phyloP scores from a whole-genome alignment of 2,113 vertebrate species.

The Eubucco bourcierii region DNA sequence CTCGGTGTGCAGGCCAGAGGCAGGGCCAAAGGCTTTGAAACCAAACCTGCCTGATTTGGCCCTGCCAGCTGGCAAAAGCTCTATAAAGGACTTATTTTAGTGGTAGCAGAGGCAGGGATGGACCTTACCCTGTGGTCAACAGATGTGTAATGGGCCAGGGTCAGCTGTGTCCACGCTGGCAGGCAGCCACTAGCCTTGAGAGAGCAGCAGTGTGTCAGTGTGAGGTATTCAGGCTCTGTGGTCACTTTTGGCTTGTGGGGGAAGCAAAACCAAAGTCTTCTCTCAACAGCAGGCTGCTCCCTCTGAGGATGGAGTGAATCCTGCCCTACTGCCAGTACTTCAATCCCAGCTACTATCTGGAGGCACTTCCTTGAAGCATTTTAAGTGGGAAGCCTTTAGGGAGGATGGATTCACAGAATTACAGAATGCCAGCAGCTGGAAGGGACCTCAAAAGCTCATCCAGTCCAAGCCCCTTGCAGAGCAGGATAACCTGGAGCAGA shows the following conservation, averaged over 20 bases:
- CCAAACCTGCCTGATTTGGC: not conserved
- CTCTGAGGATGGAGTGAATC: not conserved
- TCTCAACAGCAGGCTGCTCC: not conserved
- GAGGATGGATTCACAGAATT: not conserved
- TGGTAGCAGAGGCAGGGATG: not conserved
- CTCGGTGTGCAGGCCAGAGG: not conserved
- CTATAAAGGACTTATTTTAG: too few species aligned
- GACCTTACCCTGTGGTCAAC: not conserved
- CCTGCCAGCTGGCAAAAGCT: not conserved
- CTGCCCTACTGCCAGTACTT: not conserved
- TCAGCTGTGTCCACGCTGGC: fast-evolving
- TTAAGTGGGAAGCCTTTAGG: not conserved
- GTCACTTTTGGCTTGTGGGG: not conserved
- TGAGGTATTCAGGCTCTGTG: fast-evolving
- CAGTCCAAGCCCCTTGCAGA: too few species aligned
- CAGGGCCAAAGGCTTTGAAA: too few species aligned
- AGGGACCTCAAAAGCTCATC: too few species aligned
- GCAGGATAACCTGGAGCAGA: too few species aligned
- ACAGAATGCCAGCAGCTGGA: too few species aligned
- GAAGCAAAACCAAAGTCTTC: not conserved
- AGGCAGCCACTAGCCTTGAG: fast-evolving
- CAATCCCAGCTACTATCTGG: not conserved
- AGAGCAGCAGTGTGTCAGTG: not conserved
- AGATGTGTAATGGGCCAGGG: not conserved
- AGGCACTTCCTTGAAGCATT: not conserved